Evolutionary conservation across 1,140 invertebrate genomes (phyloP).

Genomic region (Drosophila bocki): DNA sequence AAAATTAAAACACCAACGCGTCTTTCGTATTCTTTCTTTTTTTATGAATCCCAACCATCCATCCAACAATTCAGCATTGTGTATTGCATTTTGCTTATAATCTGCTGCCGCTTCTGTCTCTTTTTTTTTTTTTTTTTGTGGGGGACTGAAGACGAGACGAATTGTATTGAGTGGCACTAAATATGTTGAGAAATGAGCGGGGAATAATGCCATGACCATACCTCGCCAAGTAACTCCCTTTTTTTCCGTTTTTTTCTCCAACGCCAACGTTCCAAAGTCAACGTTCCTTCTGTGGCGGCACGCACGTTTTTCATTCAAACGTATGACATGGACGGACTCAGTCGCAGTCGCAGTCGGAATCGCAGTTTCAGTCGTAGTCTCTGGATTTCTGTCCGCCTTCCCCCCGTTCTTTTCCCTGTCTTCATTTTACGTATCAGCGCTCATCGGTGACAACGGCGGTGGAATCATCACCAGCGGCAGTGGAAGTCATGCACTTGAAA

Average conservation of each 20-base stretch:
- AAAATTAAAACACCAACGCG: slow-evolving; percentile 82
- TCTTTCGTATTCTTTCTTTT: slow-evolving; percentile 38
- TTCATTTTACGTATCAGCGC: slow-evolving; percentile 77
- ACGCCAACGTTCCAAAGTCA: slow-evolving; percentile 75
- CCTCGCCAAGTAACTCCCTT: slow-evolving; percentile 35
- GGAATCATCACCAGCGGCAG: slow-evolving; percentile 30
- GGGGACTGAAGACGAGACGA: slow-evolving; percentile 57
- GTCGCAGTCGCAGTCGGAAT: slow-evolving; percentile 42
- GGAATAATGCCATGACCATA: slow-evolving; percentile 57
- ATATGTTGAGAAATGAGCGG: slow-evolving; percentile 80
- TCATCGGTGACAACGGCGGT: slow-evolving; percentile 73
- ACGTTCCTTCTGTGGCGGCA: slow-evolving; percentile 84
- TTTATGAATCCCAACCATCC: slow-evolving; percentile 65
- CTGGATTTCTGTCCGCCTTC: slow-evolving; percentile 42
- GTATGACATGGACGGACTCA: slow-evolving; percentile 68
- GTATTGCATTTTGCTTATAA: slow-evolving; percentile 82
- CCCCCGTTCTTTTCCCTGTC: slow-evolving; percentile 12
- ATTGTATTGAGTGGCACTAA: slow-evolving; percentile 84
- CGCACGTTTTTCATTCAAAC: slow-evolving; percentile 83
- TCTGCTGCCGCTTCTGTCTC: slow-evolving; percentile 49
- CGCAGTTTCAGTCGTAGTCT: slow-evolving; percentile 31
- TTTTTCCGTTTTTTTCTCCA: background rate
- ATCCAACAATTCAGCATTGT: slow-evolving; percentile 65
- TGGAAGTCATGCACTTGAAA: slow-evolving; percentile 1
- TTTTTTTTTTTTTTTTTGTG: slow-evolving; percentile 20